A percentile compares a stretch with the other conserved stretches of the same genome.
These are phyloP conservation scores for Rhagonycha fulva DNA, from an alignment of 2,888 invertebrate species.

Conservation along the genomic window DNA sequence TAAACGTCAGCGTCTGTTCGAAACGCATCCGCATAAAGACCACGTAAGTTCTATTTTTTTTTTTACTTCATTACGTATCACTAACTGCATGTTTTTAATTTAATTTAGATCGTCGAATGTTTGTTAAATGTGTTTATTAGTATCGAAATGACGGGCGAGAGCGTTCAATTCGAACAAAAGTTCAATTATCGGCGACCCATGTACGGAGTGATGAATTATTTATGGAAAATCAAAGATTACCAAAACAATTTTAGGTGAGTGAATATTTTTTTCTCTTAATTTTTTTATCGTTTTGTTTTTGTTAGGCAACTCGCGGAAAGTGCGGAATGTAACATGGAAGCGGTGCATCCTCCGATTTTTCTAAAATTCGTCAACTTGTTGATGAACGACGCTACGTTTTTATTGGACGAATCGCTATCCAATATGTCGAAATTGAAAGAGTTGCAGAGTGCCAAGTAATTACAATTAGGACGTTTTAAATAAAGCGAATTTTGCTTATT, in stretches of 20 bases:
- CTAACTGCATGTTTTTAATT: slow-evolving; percentile 10
- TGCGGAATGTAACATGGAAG: slow-evolving; percentile 88
- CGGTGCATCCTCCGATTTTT: slow-evolving; percentile 88
- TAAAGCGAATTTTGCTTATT: background rate
- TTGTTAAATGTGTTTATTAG: slow-evolving; percentile 93
- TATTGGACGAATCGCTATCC: slow-evolving; percentile 88
- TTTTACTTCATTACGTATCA: background rate
- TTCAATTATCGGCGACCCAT: slow-evolving; percentile 95
- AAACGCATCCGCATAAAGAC: slow-evolving; percentile 72
- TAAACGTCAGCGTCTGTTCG: slow-evolving; percentile 75
- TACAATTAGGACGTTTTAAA: background rate
- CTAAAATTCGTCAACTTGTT: slow-evolving; percentile 93
- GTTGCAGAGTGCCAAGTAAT: slow-evolving; percentile 69
- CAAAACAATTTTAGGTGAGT: slow-evolving; percentile 74
- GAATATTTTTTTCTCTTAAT: background rate
- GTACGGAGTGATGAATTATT: slow-evolving; percentile 90
- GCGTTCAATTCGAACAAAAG: slow-evolving; percentile 94
- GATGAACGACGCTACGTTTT: slow-evolving; percentile 96
- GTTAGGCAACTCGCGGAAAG: slow-evolving; percentile 72
- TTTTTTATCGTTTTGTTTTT: slow-evolving; percentile 18
- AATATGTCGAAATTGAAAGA: slow-evolving; percentile 89
- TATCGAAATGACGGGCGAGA: slow-evolving; percentile 96
- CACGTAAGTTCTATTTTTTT: slow-evolving; percentile 56
- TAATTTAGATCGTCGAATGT: slow-evolving; percentile 77
- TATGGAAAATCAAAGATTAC: slow-evolving; percentile 85